Conservation (phyloP, 2,113 vertebrate species). For the Pelobates fuscus region DNA sequence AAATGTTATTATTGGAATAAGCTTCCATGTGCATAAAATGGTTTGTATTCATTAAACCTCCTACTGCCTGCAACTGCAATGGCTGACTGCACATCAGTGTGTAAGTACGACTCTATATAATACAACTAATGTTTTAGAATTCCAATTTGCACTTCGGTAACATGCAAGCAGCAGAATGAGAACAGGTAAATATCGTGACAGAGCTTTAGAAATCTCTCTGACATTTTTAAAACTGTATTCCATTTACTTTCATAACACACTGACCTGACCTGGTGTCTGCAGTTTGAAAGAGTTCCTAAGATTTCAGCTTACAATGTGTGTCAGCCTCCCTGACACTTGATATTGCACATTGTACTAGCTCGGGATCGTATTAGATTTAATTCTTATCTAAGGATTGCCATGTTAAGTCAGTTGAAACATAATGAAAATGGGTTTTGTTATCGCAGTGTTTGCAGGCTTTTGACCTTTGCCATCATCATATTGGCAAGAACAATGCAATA, state of each 20-base stretch:
- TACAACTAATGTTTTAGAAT: neutral
- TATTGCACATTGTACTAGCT: conserved; percentile 3
- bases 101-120: neutral
- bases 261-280: conserved; percentile 43
- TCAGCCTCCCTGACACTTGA: conserved; percentile 20
- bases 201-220: neutral
- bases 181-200: neutral
- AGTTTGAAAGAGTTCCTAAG: conserved; percentile 7
- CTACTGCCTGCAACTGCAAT: conserved; percentile 30
- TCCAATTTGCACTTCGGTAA: neutral
- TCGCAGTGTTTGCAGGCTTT: neutral
- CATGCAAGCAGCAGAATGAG: neutral
- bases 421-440: conserved; percentile 11
- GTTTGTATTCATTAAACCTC: conserved; percentile 37
- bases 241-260: conserved; percentile 36
- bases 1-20: conserved; percentile 26
- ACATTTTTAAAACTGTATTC: conserved; percentile 30
- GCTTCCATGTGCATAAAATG: conserved; percentile 48
- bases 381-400: conserved; percentile 31
- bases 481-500: neutral
- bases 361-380: neutral
- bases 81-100: neutral
- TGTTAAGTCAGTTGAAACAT: conserved; percentile 18
- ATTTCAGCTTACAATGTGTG: conserved; percentile 27
- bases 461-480: conserved; percentile 14